Evolutionary conservation across 1,140 invertebrate genomes (phyloP).

Genomic region (Heterodera schachtii): DNA sequence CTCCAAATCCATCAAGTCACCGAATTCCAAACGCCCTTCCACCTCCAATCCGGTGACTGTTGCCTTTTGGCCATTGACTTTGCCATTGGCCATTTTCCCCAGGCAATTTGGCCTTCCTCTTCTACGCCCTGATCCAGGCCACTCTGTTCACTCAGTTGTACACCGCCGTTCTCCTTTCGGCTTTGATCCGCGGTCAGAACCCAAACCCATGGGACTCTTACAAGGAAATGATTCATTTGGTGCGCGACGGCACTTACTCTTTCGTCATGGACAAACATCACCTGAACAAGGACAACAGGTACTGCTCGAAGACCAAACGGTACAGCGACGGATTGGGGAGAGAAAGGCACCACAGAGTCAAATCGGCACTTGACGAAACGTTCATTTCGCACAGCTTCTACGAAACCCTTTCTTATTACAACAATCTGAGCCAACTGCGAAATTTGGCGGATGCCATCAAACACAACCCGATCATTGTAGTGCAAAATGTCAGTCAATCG

Average conservation of each 20-base stretch:
- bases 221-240: conserved; percentile 40
- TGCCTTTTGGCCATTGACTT: neutral
- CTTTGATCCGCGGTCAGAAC: conserved; percentile 45
- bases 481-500: conserved; percentile 31
- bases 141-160: conserved; percentile 48
- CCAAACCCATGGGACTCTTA: conserved; percentile 45
- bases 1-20: conserved; percentile 48
- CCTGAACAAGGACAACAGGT: conserved; percentile 27
- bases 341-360: neutral
- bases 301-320: too few species aligned
- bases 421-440: conserved; percentile 41
- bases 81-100: neutral
- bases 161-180: conserved; percentile 45
- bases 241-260: conserved; percentile 37
- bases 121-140: conserved; percentile 47
- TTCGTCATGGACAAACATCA: conserved; percentile 51
- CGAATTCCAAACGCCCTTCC: conserved; percentile 48
- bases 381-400: conserved; percentile 38
- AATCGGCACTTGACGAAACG: neutral
- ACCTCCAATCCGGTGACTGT: conserved; percentile 34
- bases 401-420: conserved; percentile 25
- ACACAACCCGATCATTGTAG: conserved; percentile 42
- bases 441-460: conserved; percentile 41
- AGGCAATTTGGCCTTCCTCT: conserved; percentile 46
- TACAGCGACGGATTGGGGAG: too few species aligned